These are phyloP conservation scores for Rhagonycha fulva DNA, from an alignment of 2,888 invertebrate species.

Conservation along the genomic window DNA sequence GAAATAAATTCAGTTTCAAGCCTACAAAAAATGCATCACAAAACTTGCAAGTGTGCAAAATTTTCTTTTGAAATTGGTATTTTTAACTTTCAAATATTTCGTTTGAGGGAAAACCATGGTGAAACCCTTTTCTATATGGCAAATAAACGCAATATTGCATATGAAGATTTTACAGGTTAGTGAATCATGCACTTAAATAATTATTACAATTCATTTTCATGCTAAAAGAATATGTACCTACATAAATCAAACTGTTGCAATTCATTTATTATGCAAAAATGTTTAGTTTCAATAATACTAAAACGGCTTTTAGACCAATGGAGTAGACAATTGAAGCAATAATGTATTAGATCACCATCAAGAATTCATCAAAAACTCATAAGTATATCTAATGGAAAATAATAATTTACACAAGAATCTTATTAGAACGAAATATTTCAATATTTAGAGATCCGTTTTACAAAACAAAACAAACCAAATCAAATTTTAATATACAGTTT, in stretches of 20 bases:
- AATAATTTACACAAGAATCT: too few species aligned
- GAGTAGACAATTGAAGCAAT: neutral
- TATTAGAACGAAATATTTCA: too few species aligned
- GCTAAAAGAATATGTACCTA: too few species aligned
- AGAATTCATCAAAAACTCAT: too few species aligned
- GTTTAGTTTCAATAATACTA: neutral
- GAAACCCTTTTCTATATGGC: neutral
- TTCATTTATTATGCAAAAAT: neutral
- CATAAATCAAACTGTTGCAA: neutral
- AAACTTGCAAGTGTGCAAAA: neutral
- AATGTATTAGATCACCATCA: neutral
- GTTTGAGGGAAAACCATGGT: neutral
- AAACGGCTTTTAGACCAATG: neutral
- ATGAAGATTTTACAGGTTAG: neutral
- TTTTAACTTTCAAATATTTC: neutral
- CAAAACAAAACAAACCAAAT: neutral
- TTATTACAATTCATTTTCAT: neutral
- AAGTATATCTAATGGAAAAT: too few species aligned
- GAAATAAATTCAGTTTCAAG: neutral
- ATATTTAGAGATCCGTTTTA: too few species aligned
- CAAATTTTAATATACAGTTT: neutral
- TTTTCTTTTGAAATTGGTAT: neutral
- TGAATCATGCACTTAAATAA: neutral
- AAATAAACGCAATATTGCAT: neutral
- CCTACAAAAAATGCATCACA: neutral